Evolutionary conservation across 2,888 invertebrate species (phyloP).

Genomic region (Seira musarum): DNA sequence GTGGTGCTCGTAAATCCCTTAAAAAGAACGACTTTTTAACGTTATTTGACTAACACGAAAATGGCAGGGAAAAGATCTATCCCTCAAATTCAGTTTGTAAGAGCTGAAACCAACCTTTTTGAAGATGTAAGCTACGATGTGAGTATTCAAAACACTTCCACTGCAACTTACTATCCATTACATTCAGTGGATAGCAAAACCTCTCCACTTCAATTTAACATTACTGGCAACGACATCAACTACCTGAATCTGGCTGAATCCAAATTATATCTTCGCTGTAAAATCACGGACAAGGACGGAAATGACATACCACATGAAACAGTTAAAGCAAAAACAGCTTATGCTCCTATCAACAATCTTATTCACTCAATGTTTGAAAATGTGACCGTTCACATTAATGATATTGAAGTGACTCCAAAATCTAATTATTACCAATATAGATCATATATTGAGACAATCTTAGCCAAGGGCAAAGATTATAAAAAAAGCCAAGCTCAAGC

Average conservation of each 20-base stretch:
- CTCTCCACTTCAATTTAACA: neutral
- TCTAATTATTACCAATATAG: neutral
- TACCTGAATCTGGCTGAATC: constrained; percentile 9
- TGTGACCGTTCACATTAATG: neutral
- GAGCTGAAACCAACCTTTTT: constrained; percentile 11
- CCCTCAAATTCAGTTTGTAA: neutral
- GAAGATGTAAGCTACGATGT: constrained; percentile 17
- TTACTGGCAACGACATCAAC: constrained; percentile 15
- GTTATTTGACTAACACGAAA: constrained; percentile 22
- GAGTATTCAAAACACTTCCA: constrained; percentile 3
- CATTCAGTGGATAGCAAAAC: constrained; percentile 16
- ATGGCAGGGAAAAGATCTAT: no score
- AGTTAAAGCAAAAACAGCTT: constrained; percentile 1
- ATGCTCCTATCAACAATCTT: constrained; percentile 24
- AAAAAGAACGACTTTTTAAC: constrained; percentile 3
- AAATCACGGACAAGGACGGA: neutral
- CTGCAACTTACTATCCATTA: neutral
- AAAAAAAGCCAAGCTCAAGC: constrained; percentile 1
- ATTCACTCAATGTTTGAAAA: constrained; percentile 12
- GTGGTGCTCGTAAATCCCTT: neutral
- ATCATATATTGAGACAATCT: neutral
- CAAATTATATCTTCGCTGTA: neutral
- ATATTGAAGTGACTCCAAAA: neutral
- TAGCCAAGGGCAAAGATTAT: constrained; percentile 4
- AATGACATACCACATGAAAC: constrained; percentile 17